Conservation (phyloP, 2,888 invertebrate species). For the Drosophila paramelanica region DNA sequence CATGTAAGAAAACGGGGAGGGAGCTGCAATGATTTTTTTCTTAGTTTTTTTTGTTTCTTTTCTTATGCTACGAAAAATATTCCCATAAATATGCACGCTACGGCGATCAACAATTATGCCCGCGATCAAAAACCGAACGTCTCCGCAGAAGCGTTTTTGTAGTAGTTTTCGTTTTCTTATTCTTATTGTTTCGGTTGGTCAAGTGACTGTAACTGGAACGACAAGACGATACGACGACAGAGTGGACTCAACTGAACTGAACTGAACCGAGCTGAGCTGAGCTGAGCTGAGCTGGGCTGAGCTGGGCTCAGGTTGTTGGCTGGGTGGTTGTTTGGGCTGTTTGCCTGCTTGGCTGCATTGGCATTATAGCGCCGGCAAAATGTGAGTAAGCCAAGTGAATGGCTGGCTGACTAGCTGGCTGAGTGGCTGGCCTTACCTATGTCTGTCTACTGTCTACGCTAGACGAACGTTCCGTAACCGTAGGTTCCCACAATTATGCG, state of each 20-base stretch:
- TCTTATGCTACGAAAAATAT: slow-evolving; percentile 58
- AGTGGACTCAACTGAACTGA: slow-evolving; percentile 42
- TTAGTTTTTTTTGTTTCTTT: slow-evolving; percentile 33
- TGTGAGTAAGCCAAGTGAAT: slow-evolving; percentile 74
- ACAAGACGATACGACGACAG: slow-evolving; percentile 52
- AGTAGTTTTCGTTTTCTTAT: slow-evolving; percentile 63
- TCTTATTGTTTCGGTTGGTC: slow-evolving; percentile 85
- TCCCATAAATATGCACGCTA: slow-evolving; percentile 81
- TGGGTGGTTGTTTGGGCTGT: slow-evolving; percentile 38
- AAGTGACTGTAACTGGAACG: slow-evolving; percentile 85
- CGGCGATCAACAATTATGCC: slow-evolving; percentile 77
- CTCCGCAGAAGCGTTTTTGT: slow-evolving; percentile 28
- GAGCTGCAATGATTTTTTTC: slow-evolving; percentile 64
- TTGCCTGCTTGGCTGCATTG: slow-evolving; percentile 63
- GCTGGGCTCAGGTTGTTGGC: slow-evolving; percentile 26
- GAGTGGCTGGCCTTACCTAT: slow-evolving; percentile 60
- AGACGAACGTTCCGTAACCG: slow-evolving; percentile 75
- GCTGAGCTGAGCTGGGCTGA: slow-evolving; percentile 7
- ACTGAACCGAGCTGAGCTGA: slow-evolving; percentile 7
- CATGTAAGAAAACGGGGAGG: slow-evolving; percentile 15
- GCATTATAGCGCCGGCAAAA: slow-evolving; percentile 76
- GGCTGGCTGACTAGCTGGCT: slow-evolving; percentile 42
- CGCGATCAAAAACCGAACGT: slow-evolving; percentile 64
- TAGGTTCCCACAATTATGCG: slow-evolving; percentile 78
- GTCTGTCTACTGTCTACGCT: slow-evolving; percentile 64